These are phyloP conservation scores for Spodoptera picta DNA, from an alignment of 2,888 invertebrate species.

Conservation along the genomic window DNA sequence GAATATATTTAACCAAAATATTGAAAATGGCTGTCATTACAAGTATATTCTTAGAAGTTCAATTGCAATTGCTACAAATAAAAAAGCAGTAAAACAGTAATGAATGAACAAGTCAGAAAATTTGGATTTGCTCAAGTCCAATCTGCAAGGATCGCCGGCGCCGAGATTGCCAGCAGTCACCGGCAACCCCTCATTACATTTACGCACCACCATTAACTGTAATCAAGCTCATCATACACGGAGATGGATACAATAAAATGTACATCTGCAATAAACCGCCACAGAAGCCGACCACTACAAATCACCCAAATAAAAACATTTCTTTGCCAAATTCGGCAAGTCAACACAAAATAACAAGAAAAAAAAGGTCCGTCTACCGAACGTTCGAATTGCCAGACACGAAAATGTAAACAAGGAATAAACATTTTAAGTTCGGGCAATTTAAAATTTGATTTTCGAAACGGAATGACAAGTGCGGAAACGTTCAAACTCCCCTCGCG, in stretches of 20 bases:
- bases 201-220: conserved; percentile 82
- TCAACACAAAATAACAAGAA: conserved; percentile 21
- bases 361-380: conserved; percentile 23
- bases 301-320: conserved; percentile 23
- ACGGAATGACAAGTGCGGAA: conserved; percentile 81
- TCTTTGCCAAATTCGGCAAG: conserved; percentile 21
- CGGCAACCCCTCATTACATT: conserved; percentile 82
- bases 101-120: conserved; percentile 64
- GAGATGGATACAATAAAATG: conserved; percentile 81
- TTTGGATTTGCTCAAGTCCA: conserved; percentile 73
- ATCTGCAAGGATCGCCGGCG: conserved; percentile 73
- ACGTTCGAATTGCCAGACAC: conserved; percentile 40
- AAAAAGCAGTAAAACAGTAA: conserved; percentile 48
- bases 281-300: conserved; percentile 27
- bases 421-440: conserved; percentile 65
- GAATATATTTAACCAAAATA: too few relatives aligned
- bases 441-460: conserved; percentile 74
- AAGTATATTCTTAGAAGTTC: too few relatives aligned
- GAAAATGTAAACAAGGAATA: conserved; percentile 58
- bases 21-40: too few relatives aligned
- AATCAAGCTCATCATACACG: conserved; percentile 85
- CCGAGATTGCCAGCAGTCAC: conserved; percentile 73
- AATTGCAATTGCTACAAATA: too few relatives aligned
- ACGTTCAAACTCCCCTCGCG: conserved; percentile 77
- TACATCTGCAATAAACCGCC: conserved; percentile 70